Evolutionary conservation across 2,797 vertebrate species (phyloP).

Genomic region (Poliocrania exsul): DNA sequence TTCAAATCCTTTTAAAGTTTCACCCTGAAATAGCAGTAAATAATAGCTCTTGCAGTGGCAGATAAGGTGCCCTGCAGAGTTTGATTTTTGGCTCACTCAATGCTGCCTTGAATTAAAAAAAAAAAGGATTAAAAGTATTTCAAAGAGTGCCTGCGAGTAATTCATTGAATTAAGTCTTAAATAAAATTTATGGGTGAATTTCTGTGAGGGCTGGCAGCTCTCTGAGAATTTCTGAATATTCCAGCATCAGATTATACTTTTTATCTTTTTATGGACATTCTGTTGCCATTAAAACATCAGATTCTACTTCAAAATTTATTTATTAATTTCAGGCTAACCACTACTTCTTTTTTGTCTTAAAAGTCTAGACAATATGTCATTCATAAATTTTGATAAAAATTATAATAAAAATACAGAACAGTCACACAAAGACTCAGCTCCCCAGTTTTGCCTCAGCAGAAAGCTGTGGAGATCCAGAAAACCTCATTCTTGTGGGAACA

Average conservation of each 20-base stretch:
- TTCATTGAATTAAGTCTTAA: neutral
- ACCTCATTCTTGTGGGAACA: neutral
- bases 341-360: neutral
- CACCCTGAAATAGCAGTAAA: neutral
- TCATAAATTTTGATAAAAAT: neutral
- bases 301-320: neutral
- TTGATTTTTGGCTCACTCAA: neutral
- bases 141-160: neutral
- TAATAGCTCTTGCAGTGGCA: neutral
- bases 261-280: neutral
- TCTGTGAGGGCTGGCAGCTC: neutral
- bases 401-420: neutral
- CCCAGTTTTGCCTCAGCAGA: neutral
- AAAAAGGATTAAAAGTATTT: neutral
- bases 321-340: neutral
- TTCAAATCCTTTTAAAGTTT: neutral
- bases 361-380: accelerated
- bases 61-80: neutral
- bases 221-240: neutral
- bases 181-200: neutral
- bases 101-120: neutral
- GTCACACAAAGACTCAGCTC: neutral
- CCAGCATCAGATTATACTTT: neutral
- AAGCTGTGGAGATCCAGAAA: neutral
- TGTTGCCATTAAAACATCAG: neutral